Evolutionary conservation across 64 coral and sea anemone species (phyloP).

Genomic region (Montipora foliosa): DNA sequence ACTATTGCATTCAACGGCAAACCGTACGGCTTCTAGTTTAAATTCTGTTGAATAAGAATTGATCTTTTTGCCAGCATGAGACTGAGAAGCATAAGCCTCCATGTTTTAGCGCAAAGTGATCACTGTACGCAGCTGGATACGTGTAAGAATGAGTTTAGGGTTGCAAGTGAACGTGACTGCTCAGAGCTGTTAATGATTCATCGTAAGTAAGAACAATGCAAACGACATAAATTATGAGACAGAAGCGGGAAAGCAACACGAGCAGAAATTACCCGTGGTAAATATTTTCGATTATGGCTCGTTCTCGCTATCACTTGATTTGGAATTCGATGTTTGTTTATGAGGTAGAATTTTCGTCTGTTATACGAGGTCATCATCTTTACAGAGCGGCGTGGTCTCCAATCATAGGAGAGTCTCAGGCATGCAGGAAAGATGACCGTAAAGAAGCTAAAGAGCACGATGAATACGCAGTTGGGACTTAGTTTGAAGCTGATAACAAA

Average conservation of each 20-base stretch:
- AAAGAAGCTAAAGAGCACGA: constrained; percentile 62
- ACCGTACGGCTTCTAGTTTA: constrained; percentile 68
- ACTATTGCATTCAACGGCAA: constrained; percentile 58
- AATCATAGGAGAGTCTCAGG: constrained; percentile 68
- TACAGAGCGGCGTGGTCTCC: constrained; percentile 66
- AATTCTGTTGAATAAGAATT: constrained; percentile 74
- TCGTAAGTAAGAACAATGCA: too few species aligned
- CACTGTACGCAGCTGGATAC: too few species aligned
- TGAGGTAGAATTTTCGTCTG: constrained; percentile 76
- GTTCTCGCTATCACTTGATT: constrained; percentile 59
- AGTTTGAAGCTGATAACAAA: constrained; percentile 71
- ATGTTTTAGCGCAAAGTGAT: too few species aligned
- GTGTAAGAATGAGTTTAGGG: too few species aligned
- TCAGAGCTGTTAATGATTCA: too few species aligned
- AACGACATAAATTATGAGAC: too few species aligned
- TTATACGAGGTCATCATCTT: constrained; percentile 77
- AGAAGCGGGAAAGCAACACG: constrained; percentile 62
- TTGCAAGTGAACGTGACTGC: too few species aligned
- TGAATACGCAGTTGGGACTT: constrained; percentile 77
- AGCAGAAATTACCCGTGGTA: constrained; percentile 72
- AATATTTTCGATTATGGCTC: constrained; percentile 60
- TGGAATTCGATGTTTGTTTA: constrained; percentile 76
- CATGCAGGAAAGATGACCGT: constrained; percentile 68
- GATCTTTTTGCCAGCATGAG: constrained; percentile 64
- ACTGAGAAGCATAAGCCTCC: constrained; percentile 73